These are phyloP conservation scores for Pimpla rufipes DNA, from an alignment of 2,888 invertebrate species.

Conservation along the genomic window DNA sequence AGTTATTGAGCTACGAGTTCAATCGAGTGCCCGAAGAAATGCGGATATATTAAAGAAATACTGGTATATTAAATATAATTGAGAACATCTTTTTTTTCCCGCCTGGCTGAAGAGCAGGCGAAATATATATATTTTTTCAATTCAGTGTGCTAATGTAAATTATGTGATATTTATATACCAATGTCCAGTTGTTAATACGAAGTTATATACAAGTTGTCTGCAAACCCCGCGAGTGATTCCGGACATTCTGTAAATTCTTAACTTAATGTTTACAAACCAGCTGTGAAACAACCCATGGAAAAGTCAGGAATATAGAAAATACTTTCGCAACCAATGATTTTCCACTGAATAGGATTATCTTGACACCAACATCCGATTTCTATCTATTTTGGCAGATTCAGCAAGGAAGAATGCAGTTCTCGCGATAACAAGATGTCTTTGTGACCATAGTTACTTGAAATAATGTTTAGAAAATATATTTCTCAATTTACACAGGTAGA, in stretches of 20 bases:
- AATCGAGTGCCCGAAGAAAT: background rate
- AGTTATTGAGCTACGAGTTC: constrained; percentile 16
- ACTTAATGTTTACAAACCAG: background rate
- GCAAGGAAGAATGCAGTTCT: background rate
- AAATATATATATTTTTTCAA: background rate
- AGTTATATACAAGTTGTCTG: background rate
- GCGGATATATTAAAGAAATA: background rate
- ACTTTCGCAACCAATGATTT: background rate
- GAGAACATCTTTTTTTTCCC: background rate
- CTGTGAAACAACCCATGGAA: background rate
- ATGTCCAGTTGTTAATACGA: background rate
- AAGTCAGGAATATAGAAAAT: background rate
- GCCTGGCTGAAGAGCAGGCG: background rate
- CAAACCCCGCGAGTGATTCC: background rate
- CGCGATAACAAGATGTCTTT: background rate
- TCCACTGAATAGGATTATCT: background rate
- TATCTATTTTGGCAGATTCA: background rate
- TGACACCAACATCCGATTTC: background rate
- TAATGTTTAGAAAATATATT: constrained; percentile 77
- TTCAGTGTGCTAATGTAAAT: background rate
- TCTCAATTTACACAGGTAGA: constrained; percentile 78
- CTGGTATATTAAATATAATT: background rate
- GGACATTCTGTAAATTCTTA: background rate
- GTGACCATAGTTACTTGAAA: constrained; percentile 47
- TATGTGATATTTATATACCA: background rate